A percentile compares a stretch with the other conserved stretches of the same genome.
These are phyloP conservation scores for Ochropacha duplaris DNA, from an alignment of 2,888 invertebrate genomes.

Conservation along the genomic window DNA sequence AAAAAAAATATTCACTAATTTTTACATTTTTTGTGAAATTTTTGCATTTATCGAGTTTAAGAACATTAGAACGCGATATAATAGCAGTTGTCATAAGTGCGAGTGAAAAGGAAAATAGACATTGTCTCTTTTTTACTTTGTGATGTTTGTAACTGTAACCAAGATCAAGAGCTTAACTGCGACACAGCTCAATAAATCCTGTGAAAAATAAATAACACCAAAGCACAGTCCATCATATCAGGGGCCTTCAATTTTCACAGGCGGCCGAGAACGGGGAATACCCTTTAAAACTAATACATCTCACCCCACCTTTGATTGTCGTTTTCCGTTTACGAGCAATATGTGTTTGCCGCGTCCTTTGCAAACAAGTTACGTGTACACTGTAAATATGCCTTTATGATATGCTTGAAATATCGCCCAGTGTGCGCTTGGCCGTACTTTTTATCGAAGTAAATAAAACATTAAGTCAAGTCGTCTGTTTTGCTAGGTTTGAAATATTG, in stretches of 20 bases:
- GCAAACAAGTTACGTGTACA: constrained; percentile 40
- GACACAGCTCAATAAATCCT: background rate
- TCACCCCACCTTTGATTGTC: constrained; percentile 18
- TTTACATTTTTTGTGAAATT: too few relatives aligned
- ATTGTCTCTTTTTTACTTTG: too few relatives aligned
- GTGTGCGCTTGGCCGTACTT: constrained; percentile 27
- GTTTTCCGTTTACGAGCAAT: constrained; percentile 36
- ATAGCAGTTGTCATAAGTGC: too few relatives aligned
- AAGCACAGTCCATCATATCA: background rate
- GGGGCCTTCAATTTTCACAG: background rate
- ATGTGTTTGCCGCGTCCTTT: constrained; percentile 40
- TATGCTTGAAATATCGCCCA: constrained; percentile 26
- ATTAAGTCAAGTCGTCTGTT: background rate
- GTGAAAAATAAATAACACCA: too few relatives aligned
- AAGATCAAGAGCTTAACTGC: background rate
- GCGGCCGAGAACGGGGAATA: background rate
- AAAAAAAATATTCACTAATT: too few relatives aligned
- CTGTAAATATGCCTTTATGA: constrained; percentile 37
- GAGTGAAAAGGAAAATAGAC: too few relatives aligned
- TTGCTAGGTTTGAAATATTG: background rate
- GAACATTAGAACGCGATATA: too few relatives aligned
- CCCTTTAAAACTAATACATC: constrained; percentile 11
- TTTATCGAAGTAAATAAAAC: constrained; percentile 9
- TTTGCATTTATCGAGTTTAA: too few relatives aligned
- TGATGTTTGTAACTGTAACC: too few relatives aligned